phyloP scores from a whole-genome alignment of 2,888 invertebrate species.

The Embidobia sp. region DNA sequence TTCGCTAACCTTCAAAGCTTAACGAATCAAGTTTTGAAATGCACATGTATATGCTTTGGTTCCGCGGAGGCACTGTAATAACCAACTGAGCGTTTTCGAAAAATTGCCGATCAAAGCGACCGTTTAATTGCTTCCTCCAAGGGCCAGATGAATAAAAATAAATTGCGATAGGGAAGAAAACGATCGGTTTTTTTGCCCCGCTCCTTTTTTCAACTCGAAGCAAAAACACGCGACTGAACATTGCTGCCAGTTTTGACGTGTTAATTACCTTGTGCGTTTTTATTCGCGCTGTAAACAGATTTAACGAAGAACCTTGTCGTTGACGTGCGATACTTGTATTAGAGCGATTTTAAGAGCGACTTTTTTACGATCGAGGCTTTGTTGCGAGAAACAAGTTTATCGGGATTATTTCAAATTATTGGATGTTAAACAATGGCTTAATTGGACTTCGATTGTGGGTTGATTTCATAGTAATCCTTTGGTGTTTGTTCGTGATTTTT shows the following conservation, averaged over 20 bases:
- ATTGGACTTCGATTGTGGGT: too few relatives aligned
- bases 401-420: constrained; percentile 8
- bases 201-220: constrained; percentile 8
- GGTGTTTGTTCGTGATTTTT: too few relatives aligned
- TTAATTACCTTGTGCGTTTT: constrained; percentile 39
- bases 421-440: constrained; percentile 4
- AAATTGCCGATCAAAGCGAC: constrained; percentile 36
- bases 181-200: constrained; percentile 2
- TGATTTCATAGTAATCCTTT: too few relatives aligned
- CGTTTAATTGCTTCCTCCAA: constrained; percentile 28
- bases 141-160: too few relatives aligned
- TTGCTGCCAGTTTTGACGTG: constrained; percentile 16
- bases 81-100: constrained; percentile 25
- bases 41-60: constrained; percentile 37
- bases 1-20: constrained; percentile 56
- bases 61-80: constrained; percentile 25
- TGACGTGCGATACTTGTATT: constrained; percentile 27
- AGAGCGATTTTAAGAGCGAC: background rate
- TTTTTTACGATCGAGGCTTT: constrained; percentile 14
- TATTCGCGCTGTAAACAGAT: constrained; percentile 12
- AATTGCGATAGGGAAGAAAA: constrained; percentile 13
- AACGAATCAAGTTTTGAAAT: constrained; percentile 57
- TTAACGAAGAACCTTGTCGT: constrained; percentile 16
- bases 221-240: constrained; percentile 16
- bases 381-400: constrained; percentile 6